Conservation (phyloP, 2,888 invertebrate genomes). For the Leptinotarsa juncta region DNA sequence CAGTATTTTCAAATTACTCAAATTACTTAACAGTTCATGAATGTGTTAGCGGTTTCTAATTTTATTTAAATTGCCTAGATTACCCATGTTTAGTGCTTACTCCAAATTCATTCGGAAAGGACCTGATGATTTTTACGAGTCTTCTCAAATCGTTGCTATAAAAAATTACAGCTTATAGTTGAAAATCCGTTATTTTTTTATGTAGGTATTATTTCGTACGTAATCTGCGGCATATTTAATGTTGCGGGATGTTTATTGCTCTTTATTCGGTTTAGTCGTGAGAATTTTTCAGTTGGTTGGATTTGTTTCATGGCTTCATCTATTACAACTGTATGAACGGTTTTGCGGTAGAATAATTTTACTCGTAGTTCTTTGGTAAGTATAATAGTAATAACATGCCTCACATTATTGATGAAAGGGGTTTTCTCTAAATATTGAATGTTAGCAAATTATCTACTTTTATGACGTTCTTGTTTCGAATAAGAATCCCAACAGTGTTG, state of each 20-base stretch:
- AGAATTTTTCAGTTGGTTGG: conserved; percentile 8
- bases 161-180: conserved; percentile 9
- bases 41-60: conserved; percentile 36
- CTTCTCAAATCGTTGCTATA: conserved; percentile 1
- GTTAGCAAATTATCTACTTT: no score
- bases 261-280: conserved; percentile 13
- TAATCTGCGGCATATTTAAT: neutral
- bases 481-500: no score
- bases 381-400: neutral
- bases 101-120: conserved; percentile 7
- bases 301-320: conserved; percentile 12
- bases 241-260: conserved; percentile 21
- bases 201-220: conserved; percentile 5
- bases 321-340: conserved; percentile 3
- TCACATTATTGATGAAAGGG: no score
- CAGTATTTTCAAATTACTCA: conserved; percentile 32
- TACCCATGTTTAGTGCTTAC: conserved; percentile 17
- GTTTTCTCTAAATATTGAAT: no score
- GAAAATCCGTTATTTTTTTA: conserved; percentile 15
- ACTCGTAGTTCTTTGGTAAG: neutral
- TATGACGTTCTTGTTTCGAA: no score
- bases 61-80: conserved; percentile 29
- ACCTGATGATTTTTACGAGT: conserved; percentile 18
- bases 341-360: conserved; percentile 11
- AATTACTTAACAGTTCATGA: conserved; percentile 36